phyloP scores from a whole-genome alignment of 1,140 invertebrate species.

The Triops longicaudatus region DNA sequence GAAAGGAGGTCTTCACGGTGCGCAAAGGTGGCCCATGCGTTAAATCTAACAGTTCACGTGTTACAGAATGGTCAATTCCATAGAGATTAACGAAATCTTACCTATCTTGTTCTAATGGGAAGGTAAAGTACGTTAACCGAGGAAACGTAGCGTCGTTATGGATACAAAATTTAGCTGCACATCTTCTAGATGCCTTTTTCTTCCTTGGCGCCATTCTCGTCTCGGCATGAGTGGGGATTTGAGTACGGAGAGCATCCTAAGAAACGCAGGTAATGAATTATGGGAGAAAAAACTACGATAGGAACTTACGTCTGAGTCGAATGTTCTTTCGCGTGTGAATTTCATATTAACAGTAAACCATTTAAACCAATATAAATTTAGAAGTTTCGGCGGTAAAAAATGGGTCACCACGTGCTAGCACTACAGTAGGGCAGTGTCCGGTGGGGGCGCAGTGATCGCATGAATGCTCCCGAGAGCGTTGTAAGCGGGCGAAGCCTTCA shows the following conservation, averaged over 20 bases:
- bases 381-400: background rate
- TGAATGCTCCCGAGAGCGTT: background rate
- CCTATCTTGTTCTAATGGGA: background rate
- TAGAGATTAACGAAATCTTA: background rate
- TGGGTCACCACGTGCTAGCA: background rate
- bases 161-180: slow-evolving; percentile 3
- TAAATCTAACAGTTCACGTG: background rate
- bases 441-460: background rate
- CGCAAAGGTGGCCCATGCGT: background rate
- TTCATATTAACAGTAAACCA: background rate
- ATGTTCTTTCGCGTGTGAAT: background rate
- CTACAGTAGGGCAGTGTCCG: slow-evolving; percentile 1
- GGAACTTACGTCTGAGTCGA: background rate
- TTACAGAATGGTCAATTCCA: background rate
- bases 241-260: background rate
- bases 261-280: background rate
- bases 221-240: background rate
- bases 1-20: background rate
- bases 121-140: background rate
- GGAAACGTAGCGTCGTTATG: background rate
- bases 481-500: background rate
- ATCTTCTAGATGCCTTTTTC: slow-evolving; percentile 12
- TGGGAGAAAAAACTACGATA: too few species aligned
- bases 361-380: background rate
- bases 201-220: slow-evolving; percentile 1